Conservation (phyloP, 1,140 invertebrate species). For the Andricus grossulariae region DNA sequence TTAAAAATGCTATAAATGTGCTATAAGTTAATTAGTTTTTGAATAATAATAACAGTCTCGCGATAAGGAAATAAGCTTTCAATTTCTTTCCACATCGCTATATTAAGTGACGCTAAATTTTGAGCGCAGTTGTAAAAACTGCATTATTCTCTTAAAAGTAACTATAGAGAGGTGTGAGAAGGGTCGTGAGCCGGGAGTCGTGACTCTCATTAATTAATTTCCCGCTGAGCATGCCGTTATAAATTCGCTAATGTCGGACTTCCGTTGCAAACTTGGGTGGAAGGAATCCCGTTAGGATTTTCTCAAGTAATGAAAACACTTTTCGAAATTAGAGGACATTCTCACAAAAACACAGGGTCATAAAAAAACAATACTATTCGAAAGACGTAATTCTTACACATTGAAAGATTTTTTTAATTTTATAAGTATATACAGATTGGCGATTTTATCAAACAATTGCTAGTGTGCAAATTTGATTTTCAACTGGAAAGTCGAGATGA, state of each 20-base stretch:
- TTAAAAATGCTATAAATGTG: too few species aligned
- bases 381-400: too few species aligned
- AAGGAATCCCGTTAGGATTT: slow-evolving; percentile 9
- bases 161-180: background rate
- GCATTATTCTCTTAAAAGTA: background rate
- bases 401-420: too few species aligned
- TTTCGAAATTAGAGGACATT: slow-evolving; percentile 1
- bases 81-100: background rate
- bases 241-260: background rate
- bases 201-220: slow-evolving; percentile 24
- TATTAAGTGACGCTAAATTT: background rate
- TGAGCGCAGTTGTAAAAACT: background rate
- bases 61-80: background rate
- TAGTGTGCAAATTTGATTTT: too few species aligned
- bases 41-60: too few species aligned
- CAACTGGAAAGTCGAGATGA: too few species aligned
- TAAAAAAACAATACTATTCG: too few species aligned
- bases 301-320: slow-evolving; percentile 3
- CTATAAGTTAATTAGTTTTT: too few species aligned
- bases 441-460: too few species aligned
- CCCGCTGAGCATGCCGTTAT: background rate
- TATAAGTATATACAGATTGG: too few species aligned
- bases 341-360: background rate
- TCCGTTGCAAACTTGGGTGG: background rate
- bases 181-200: background rate